These are phyloP conservation scores for Halichoerus grypus DNA, from an alignment of 2,113 vertebrate species.

Conservation along the genomic window DNA sequence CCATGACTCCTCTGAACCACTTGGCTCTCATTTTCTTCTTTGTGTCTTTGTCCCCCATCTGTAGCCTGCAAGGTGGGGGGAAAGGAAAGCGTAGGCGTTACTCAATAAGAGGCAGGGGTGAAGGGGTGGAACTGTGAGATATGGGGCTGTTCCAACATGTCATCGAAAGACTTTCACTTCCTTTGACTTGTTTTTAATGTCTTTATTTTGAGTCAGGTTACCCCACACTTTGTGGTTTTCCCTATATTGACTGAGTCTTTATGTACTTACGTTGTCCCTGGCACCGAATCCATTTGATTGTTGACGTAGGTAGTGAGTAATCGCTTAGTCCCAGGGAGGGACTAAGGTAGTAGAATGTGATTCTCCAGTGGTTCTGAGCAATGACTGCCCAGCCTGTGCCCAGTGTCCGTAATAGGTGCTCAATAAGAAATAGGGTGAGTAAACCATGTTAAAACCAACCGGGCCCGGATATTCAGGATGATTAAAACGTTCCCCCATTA, in stretches of 20 bases:
- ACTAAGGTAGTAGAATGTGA: neutral
- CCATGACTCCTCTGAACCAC: neutral
- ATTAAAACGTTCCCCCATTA: neutral
- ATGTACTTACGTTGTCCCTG: neutral
- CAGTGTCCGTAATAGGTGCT: neutral
- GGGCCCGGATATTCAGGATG: neutral
- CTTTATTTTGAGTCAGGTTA: constrained; percentile 28
- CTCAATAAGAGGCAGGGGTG: neutral
- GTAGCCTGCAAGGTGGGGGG: neutral
- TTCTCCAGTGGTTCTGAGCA: neutral
- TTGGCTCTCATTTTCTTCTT: neutral
- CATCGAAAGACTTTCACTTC: neutral
- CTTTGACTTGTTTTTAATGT: neutral
- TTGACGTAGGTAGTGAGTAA: constrained; percentile 6
- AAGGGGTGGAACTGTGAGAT: neutral
- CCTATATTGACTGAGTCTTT: neutral
- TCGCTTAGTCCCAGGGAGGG: neutral
- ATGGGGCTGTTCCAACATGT: neutral
- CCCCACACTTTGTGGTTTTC: constrained; percentile 4
- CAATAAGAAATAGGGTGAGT: neutral
- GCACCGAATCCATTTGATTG: neutral
- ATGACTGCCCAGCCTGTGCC: neutral
- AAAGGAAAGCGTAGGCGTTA: neutral
- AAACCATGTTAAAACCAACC: neutral
- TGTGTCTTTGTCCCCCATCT: neutral